phyloP scores from a whole-genome alignment of 2,888 invertebrate genomes.

The Scaeva pyrastri region DNA sequence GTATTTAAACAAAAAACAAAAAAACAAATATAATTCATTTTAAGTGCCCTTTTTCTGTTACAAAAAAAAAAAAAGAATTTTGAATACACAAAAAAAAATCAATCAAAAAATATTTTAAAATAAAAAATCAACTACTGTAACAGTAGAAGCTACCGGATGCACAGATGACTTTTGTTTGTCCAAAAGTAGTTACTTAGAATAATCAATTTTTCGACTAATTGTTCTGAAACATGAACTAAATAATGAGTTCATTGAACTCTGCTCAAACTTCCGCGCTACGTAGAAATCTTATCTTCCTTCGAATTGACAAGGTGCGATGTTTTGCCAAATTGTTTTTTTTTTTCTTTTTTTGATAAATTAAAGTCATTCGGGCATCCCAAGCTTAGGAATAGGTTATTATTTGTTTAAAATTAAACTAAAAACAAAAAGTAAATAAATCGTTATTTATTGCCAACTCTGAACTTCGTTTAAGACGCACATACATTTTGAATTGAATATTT shows the following conservation, averaged over 20 bases:
- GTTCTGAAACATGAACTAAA: constrained; percentile 3
- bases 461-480: constrained; percentile 18
- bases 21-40: constrained; percentile 56
- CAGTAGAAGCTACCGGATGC: constrained; percentile 20
- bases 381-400: constrained; percentile 5
- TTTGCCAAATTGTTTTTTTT: background rate
- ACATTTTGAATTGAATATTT: constrained; percentile 37
- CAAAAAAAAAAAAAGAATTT: constrained; percentile 36
- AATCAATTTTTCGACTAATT: constrained; percentile 10
- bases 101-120: constrained; percentile 1
- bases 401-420: constrained; percentile 8
- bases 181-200: constrained; percentile 17
- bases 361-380: constrained; percentile 9
- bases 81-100: constrained; percentile 32
- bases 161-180: constrained; percentile 18
- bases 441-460: constrained; percentile 58
- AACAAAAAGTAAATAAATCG: constrained; percentile 30
- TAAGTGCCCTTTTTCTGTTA: constrained; percentile 73
- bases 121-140: constrained; percentile 34
- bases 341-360: no score
- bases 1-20: constrained; percentile 39
- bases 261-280: background rate
- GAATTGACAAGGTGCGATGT: constrained; percentile 8
- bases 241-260: background rate
- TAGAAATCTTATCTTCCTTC: background rate